phyloP scores from a whole-genome alignment of 2,797 vertebrate species.

The Chelonia mydas region DNA sequence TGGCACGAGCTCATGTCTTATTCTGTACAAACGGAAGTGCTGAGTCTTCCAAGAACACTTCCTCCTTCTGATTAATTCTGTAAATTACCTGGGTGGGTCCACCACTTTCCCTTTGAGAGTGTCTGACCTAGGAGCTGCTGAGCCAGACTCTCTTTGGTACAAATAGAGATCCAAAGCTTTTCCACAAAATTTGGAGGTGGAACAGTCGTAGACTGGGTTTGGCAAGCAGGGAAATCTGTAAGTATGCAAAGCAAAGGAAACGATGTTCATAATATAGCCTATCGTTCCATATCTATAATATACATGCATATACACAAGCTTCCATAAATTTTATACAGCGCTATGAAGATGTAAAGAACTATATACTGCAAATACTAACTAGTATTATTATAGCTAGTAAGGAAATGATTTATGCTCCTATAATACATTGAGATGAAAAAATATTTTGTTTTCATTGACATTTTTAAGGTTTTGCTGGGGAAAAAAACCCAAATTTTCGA shows the following conservation, averaged over 20 bases:
- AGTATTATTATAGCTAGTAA: background rate
- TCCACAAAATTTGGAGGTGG: fast-evolving
- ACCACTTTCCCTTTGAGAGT: conserved; percentile 39
- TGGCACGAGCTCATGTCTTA: conserved; percentile 42
- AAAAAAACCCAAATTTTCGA: background rate
- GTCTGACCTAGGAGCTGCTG: conserved; percentile 25
- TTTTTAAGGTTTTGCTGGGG: background rate
- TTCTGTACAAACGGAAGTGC: conserved; percentile 71
- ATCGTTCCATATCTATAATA: background rate
- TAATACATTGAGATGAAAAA: background rate
- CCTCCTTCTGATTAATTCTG: conserved; percentile 73
- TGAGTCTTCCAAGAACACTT: conserved; percentile 77
- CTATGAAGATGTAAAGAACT: conserved; percentile 3
- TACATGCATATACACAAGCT: background rate
- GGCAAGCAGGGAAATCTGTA: background rate
- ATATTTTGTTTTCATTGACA: background rate
- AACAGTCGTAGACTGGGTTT: background rate
- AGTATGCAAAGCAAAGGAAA: conserved; percentile 21
- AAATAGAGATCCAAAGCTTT: background rate
- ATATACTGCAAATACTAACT: background rate
- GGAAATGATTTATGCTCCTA: background rate
- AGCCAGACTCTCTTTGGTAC: background rate
- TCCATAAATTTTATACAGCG: background rate
- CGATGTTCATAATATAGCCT: background rate
- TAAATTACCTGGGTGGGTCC: conserved; percentile 7